These are phyloP conservation scores for Spondyliosoma cantharus DNA, from an alignment of 2,797 vertebrate genomes.

Conservation along the genomic window DNA sequence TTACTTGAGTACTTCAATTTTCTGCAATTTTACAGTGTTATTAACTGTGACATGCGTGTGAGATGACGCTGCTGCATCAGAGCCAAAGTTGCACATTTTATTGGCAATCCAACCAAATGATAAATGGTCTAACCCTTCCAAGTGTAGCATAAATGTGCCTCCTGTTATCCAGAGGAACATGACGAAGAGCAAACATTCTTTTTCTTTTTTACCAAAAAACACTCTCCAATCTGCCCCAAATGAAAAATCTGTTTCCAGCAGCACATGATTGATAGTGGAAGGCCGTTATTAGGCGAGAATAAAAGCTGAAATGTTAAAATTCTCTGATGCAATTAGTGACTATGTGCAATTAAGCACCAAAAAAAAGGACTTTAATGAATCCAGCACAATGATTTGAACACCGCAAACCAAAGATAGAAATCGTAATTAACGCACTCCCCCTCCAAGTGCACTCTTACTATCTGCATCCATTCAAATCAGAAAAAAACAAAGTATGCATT, in stretches of 20 bases:
- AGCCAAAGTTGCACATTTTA: not conserved
- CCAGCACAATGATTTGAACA: slow-evolving; percentile 50
- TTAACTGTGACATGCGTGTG: no score
- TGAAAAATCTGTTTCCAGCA: slow-evolving; percentile 27
- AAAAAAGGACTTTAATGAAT: slow-evolving; percentile 51
- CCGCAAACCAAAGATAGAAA: slow-evolving; percentile 60
- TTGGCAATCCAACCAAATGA: not conserved
- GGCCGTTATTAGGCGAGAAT: slow-evolving; percentile 44
- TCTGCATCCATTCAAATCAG: slow-evolving; percentile 47
- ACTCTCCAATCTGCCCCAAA: slow-evolving; percentile 16
- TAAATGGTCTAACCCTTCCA: no score
- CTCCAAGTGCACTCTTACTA: slow-evolving; percentile 29
- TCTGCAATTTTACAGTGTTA: no score
- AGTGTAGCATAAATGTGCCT: not conserved
- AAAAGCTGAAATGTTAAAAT: slow-evolving; percentile 43
- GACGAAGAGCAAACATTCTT: not conserved
- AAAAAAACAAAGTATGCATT: slow-evolving; percentile 54
- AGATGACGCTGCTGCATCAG: no score
- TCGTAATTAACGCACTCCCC: slow-evolving; percentile 58
- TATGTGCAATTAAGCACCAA: slow-evolving; percentile 57
- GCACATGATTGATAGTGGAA: slow-evolving; percentile 31
- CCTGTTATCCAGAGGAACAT: not conserved
- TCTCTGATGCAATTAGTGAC: slow-evolving; percentile 69
- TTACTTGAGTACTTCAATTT: no score
- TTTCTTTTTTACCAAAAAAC: slow-evolving; percentile 26